phyloP scores from a whole-genome alignment of 2,888 invertebrate species.

The Pyralis farinalis region DNA sequence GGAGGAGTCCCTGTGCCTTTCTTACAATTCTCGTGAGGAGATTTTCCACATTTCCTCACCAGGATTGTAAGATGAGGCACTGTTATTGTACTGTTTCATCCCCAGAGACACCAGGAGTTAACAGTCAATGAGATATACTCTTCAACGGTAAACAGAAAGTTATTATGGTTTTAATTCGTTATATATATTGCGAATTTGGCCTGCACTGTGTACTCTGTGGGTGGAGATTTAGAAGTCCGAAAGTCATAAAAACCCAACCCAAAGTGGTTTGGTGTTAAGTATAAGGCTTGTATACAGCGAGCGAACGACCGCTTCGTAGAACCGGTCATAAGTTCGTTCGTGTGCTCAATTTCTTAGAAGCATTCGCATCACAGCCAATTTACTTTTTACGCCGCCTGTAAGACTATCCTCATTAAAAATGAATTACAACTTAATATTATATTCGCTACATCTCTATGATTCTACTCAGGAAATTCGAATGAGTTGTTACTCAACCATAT shows the following conservation, averaged over 20 bases:
- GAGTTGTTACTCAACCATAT: background rate
- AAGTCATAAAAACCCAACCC: conserved; percentile 1
- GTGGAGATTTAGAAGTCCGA: conserved; percentile 2
- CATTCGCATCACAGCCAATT: conserved; percentile 36
- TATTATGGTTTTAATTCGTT: too few species aligned
- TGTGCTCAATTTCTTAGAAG: conserved; percentile 35
- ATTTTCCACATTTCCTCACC: too few species aligned
- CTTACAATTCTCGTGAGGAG: too few species aligned
- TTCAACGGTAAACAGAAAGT: too few species aligned
- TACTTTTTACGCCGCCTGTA: conserved; percentile 43
- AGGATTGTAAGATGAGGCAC: too few species aligned
- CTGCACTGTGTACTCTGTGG: too few species aligned
- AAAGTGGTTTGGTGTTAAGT: conserved; percentile 1
- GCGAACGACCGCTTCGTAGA: conserved; percentile 29
- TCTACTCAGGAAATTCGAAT: conserved; percentile 2
- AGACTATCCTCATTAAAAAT: conserved; percentile 36
- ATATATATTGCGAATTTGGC: background rate
- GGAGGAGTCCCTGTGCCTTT: too few species aligned
- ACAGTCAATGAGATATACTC: too few species aligned
- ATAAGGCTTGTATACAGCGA: conserved; percentile 12
- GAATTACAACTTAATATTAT: conserved; percentile 25
- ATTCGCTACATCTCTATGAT: conserved; percentile 11
- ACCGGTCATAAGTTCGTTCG: conserved; percentile 41
- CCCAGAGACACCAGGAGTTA: too few species aligned
- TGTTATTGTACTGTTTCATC: too few species aligned